Evolutionary conservation across 2,888 invertebrate genomes (phyloP).

Genomic region (Caenorhabditis drosophilae): DNA sequence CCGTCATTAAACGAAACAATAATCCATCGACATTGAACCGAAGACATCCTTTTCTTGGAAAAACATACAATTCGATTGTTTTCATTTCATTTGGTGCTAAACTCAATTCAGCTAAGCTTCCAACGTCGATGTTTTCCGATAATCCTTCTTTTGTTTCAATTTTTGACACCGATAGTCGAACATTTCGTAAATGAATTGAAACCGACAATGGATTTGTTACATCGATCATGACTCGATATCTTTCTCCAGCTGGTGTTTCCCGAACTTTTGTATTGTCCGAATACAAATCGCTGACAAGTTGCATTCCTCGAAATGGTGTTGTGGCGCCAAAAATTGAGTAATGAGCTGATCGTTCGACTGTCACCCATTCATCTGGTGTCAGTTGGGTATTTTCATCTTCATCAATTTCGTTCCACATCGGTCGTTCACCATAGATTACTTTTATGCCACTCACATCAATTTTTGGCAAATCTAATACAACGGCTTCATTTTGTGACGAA

Average conservation of each 20-base stretch:
- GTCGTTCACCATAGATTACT: constrained; percentile 52
- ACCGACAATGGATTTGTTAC: constrained; percentile 54
- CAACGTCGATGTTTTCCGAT: constrained; percentile 7
- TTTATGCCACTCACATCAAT: constrained; percentile 15
- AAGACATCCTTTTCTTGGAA: constrained; percentile 19
- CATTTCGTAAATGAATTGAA: constrained; percentile 39
- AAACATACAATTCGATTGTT: constrained; percentile 32
- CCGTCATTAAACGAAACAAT: constrained; percentile 12
- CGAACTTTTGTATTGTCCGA: constrained; percentile 52
- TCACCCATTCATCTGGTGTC: constrained; percentile 38
- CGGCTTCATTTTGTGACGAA: constrained; percentile 9
- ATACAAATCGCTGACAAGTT: constrained; percentile 41
- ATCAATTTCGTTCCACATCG: constrained; percentile 33
- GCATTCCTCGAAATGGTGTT: constrained; percentile 40
- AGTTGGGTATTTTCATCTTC: constrained; percentile 27
- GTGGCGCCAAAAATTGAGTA: constrained; percentile 44
- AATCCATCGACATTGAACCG: constrained; percentile 23
- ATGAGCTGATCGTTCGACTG: constrained; percentile 53
- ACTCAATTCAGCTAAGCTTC: constrained; percentile 10
- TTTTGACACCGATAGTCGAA: constrained; percentile 38
- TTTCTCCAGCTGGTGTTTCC: constrained; percentile 57
- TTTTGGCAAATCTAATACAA: constrained; percentile 13
- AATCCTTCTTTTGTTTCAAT: neutral
- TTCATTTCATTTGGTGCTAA: constrained; percentile 18
- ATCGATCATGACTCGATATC: constrained; percentile 48